phyloP scores from a whole-genome alignment of 2,888 invertebrate species.

The Acrobasis suavella region DNA sequence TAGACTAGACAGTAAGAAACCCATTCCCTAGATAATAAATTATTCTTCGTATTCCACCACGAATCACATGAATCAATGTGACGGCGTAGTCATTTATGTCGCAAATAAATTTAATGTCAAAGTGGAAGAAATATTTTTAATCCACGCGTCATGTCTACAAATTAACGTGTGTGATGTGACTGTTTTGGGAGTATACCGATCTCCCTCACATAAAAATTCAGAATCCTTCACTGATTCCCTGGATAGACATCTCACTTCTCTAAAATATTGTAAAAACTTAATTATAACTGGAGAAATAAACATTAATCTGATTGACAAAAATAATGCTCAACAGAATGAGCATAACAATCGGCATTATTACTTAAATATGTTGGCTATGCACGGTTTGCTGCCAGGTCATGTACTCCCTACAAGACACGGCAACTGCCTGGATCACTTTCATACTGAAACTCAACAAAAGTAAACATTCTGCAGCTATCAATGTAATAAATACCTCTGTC shows the following conservation, averaged over 20 bases:
- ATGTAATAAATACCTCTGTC: constrained; percentile 4
- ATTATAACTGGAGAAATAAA: constrained; percentile 31
- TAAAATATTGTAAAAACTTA: constrained; percentile 24
- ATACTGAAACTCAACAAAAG: constrained; percentile 24
- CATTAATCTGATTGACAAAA: constrained; percentile 27
- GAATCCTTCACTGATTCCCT: constrained; percentile 25
- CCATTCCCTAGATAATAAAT: constrained; percentile 1
- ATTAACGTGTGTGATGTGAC: neutral
- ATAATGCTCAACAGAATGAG: constrained; percentile 19
- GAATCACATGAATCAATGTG: constrained; percentile 5
- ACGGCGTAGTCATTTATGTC: constrained; percentile 19
- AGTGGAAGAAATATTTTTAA: constrained; percentile 18
- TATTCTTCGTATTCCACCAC: constrained; percentile 2
- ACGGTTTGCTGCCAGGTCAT: constrained; percentile 29
- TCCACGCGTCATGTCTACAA: constrained; percentile 1
- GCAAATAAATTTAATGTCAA: neutral
- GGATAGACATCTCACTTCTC: constrained; percentile 21
- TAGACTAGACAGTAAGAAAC: constrained; percentile 8
- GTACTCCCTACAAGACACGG: constrained; percentile 24
- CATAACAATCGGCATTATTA: constrained; percentile 25
- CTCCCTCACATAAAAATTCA: constrained; percentile 29
- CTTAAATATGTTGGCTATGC: constrained; percentile 24
- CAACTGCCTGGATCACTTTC: constrained; percentile 27
- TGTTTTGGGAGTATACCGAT: constrained; percentile 29
- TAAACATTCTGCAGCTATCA: constrained; percentile 9